These are phyloP conservation scores for Hozukius guyotensis DNA, from an alignment of 2,797 vertebrate species.

Conservation along the genomic window DNA sequence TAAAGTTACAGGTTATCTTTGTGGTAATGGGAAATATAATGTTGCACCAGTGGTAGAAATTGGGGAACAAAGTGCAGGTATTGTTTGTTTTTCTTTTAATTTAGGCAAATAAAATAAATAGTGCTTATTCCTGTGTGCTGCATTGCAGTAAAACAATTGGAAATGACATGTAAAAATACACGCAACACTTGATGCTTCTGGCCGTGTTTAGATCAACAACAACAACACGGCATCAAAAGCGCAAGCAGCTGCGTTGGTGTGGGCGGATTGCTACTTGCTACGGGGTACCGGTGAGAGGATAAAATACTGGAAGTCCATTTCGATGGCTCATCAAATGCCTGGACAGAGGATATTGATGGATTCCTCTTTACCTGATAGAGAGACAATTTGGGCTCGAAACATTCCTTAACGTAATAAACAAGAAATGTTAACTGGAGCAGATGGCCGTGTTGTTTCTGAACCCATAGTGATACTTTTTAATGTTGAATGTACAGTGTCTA, in stretches of 20 bases:
- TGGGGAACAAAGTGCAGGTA: neutral
- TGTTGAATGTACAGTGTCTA: neutral
- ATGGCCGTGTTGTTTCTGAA: neutral
- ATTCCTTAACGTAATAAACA: neutral
- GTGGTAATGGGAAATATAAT: neutral
- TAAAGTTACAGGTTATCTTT: neutral
- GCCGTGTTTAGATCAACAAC: slow-evolving; percentile 23
- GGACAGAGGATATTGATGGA: neutral
- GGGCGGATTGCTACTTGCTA: slow-evolving; percentile 35
- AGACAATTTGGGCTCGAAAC: neutral
- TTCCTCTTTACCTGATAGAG: slow-evolving; percentile 1
- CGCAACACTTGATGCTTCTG: neutral
- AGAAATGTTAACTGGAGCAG: neutral
- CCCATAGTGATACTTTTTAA: neutral
- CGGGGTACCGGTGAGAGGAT: slow-evolving; percentile 3
- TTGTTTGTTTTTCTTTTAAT: neutral
- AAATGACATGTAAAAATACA: neutral
- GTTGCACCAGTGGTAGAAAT: neutral
- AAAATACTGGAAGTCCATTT: slow-evolving; percentile 18
- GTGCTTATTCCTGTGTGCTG: neutral
- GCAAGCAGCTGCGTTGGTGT: neutral
- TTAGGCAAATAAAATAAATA: neutral
- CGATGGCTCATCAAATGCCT: neutral
- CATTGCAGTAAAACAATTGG: neutral
- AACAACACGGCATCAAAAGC: slow-evolving; percentile 16